Base-by-base conservation (phyloP, 2,797 vertebrate genomes). In the Peromyscus eremicus region DNA sequence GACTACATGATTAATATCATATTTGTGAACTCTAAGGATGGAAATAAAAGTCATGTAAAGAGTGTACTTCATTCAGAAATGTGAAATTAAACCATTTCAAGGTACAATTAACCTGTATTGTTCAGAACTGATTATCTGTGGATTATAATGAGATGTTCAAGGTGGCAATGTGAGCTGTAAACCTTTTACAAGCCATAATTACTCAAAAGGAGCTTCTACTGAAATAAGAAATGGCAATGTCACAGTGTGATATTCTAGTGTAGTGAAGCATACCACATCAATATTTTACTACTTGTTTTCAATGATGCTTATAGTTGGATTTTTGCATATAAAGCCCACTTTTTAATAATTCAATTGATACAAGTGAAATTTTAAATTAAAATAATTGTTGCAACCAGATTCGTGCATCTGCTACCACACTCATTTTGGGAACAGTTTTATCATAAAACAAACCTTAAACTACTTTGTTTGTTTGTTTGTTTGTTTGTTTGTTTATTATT, bases 131-230 rank as follows among this genome's bases (percentile, higher is more conserved):
- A 90, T 91, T 92, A 93, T 40, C 43, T 94, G 32, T 93, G 68
- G 92, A 46, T 85, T 80, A 91, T 10, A 88, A 95, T 90, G 82
- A 68, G 68, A 81, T 94, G 64, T 83, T 57, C 11, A 87, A 83
- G 16, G 34, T 90, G 29, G 23, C 29, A 94, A 88, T 83, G 1
- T 86, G 25, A 95, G 87, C 19, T 70, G 6, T n/a, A 89, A 49
- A 25, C 49, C 46, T 95, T 37, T 81, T 32, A 88, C 77, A 71
- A 96, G 21, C 29, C 43, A 79, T 73, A 52, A 92, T 89, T 40
- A 62, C 32, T 96, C 79, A n/a, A 3, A 95, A 66, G 68, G 29
- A 70, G 25, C 32, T 85, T 85, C n/a, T 64, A 76, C 11, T 71
- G 32, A 92, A 57, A 94, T 40, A 82, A 95, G 14, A 27, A 21